Conservation (phyloP, 2,113 vertebrate genomes). For the Rhinogobius similis region DNA sequence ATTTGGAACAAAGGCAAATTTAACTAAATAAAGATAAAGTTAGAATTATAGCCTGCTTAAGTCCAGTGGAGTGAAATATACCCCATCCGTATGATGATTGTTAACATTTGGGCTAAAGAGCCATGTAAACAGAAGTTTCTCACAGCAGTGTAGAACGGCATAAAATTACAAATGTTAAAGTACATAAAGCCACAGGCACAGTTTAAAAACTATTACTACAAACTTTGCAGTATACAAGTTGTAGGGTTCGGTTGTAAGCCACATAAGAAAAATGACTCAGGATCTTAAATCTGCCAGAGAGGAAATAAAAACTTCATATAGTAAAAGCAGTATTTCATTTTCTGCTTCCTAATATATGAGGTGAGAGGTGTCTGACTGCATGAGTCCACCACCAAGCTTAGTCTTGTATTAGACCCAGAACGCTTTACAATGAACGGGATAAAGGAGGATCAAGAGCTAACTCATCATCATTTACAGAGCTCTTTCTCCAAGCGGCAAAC, state of each 20-base stretch:
- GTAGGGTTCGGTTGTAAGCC: constrained; percentile 16
- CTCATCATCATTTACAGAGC: constrained; percentile 70
- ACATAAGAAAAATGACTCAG: constrained; percentile 41
- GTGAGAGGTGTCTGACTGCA: constrained; percentile 35
- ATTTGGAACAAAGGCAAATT: constrained; percentile 47
- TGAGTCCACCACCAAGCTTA: constrained; percentile 36
- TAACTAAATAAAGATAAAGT: constrained; percentile 50
- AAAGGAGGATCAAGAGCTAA: constrained; percentile 67
- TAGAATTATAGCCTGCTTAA: constrained; percentile 65
- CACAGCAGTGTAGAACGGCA: constrained; percentile 45
- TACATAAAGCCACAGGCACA: constrained; percentile 56
- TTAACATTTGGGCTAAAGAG: constrained; percentile 59
- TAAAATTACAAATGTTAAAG: constrained; percentile 61
- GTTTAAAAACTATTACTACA: constrained; percentile 48
- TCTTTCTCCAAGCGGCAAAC: constrained; percentile 59
- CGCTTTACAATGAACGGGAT: constrained; percentile 61
- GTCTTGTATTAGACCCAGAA: constrained; percentile 52
- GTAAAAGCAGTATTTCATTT: constrained; percentile 43
- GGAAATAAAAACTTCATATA: constrained; percentile 31
- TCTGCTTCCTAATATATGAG: constrained; percentile 25
- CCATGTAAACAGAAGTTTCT: constrained; percentile 68
- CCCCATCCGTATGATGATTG: constrained; percentile 45
- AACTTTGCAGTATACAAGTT: constrained; percentile 31
- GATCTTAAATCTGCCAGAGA: constrained; percentile 18
- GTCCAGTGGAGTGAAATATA: constrained; percentile 52